Evolutionary conservation across 2,888 invertebrate genomes (phyloP).

Genomic region (Margaritifera margaritifera): DNA sequence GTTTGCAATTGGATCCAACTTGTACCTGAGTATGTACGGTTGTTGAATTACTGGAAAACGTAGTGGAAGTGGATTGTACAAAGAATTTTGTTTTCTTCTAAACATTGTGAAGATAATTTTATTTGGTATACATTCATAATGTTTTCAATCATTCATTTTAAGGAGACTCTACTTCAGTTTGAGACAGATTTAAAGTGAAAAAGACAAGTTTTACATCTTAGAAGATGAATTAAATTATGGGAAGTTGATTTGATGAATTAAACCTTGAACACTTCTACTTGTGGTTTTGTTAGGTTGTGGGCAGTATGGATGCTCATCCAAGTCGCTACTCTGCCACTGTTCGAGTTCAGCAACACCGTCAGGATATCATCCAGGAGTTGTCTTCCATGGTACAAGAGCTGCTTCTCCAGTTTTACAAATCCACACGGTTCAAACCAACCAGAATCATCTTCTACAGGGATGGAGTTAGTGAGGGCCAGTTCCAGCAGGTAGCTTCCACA

Average conservation of each 20-base stretch:
- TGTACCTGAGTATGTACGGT: too few relatives aligned
- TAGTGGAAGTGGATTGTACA: too few relatives aligned
- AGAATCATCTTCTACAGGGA: slow-evolving; percentile 99
- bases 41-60: too few relatives aligned
- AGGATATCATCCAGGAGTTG: slow-evolving; percentile 99
- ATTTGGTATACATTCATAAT: too few relatives aligned
- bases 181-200: too few relatives aligned
- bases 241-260: neutral
- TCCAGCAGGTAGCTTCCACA: slow-evolving; percentile 82
- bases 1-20: too few relatives aligned
- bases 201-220: too few relatives aligned
- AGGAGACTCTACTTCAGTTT: too few relatives aligned
- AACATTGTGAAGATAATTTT: too few relatives aligned
- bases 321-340: slow-evolving; percentile 99
- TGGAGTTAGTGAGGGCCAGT: slow-evolving; percentile 99
- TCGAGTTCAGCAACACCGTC: slow-evolving; percentile 95
- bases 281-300: slow-evolving; percentile 80
- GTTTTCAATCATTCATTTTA: too few relatives aligned
- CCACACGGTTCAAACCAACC: slow-evolving; percentile 99
- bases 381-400: slow-evolving; percentile 98
- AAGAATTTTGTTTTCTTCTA: too few relatives aligned
- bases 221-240: neutral
- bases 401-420: slow-evolving; percentile 99
- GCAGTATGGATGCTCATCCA: slow-evolving; percentile 99
- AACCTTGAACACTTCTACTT: slow-evolving; percentile 10